A percentile compares a stretch with the other conserved stretches of the same genome.
Evolutionary conservation across 2,113 vertebrate genomes (phyloP).

Genomic region (Pelvicachromis taeniatus): DNA sequence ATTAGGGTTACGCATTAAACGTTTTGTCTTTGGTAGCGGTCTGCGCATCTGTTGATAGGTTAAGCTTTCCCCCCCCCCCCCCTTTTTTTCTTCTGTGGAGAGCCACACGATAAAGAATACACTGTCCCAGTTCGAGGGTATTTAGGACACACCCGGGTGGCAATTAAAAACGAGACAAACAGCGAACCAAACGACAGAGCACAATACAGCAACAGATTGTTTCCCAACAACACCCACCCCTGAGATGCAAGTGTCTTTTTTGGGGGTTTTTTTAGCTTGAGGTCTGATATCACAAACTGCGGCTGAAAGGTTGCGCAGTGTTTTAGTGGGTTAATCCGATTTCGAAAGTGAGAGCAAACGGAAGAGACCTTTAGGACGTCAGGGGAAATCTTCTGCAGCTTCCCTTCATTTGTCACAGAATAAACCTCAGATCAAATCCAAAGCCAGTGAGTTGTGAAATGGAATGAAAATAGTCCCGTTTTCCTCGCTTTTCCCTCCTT

Average conservation of each 20-base stretch:
- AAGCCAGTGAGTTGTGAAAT: slow-evolving; percentile 6
- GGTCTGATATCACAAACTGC: neutral
- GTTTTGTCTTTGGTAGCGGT: slow-evolving; percentile 43
- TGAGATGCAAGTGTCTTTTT: neutral
- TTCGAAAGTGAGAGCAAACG: slow-evolving; percentile 7
- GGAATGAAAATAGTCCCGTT: neutral
- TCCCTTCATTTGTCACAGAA: neutral
- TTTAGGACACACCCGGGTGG: slow-evolving; percentile 60
- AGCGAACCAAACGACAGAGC: neutral
- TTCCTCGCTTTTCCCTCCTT: neutral
- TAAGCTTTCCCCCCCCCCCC: neutral
- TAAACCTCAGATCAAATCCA: neutral
- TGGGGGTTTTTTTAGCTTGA: neutral
- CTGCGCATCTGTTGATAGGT: slow-evolving; percentile 60
- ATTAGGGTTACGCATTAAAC: slow-evolving; percentile 47
- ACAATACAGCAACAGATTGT: neutral
- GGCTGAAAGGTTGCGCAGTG: neutral
- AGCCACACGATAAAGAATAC: slow-evolving; percentile 43
- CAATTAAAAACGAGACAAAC: slow-evolving; percentile 41
- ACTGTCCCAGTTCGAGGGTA: slow-evolving; percentile 47
- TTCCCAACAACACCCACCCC: neutral
- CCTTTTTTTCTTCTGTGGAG: neutral
- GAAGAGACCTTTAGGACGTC: neutral
- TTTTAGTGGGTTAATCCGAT: neutral
- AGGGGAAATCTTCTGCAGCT: slow-evolving; percentile 17